A percentile compares a stretch with the other conserved stretches of the same genome.
phyloP scores from a whole-genome alignment of 2,888 invertebrate genomes.

The Scaptomyza flava region DNA sequence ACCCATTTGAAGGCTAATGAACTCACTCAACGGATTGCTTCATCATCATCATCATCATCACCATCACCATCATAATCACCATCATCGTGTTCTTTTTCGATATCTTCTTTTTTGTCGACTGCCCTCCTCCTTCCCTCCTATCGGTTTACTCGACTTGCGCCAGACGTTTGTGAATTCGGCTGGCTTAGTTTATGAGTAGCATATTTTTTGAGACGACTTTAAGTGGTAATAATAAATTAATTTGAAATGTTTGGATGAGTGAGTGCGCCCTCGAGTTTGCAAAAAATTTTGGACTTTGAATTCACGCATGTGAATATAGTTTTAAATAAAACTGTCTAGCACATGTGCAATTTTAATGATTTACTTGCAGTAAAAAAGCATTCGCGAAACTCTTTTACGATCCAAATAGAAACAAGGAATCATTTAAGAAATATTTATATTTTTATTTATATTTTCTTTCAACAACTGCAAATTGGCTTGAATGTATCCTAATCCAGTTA shows the following conservation, averaged over 20 bases:
- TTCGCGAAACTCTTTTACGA: no score
- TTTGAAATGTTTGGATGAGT: constrained; percentile 27
- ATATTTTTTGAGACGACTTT: constrained; percentile 40
- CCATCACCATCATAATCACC: constrained; percentile 19
- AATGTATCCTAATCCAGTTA: no score
- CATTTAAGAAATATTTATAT: no score
- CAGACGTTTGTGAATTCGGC: constrained; percentile 53
- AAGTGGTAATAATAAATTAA: constrained; percentile 69
- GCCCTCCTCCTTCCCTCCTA: not conserved
- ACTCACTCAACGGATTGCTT: constrained; percentile 57
- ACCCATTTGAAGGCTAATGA: constrained; percentile 78
- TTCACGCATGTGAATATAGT: not conserved
- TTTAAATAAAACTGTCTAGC: not conserved
- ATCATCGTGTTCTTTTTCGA: not conserved
- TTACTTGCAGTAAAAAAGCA: not conserved
- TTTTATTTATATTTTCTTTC: no score
- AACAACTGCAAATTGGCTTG: no score
- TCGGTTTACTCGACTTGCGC: constrained; percentile 31
- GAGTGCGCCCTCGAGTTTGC: constrained; percentile 35
- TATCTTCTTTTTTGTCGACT: not conserved
- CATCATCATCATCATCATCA: constrained; percentile 22
- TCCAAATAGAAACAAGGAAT: no score
- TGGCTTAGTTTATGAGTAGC: constrained; percentile 66
- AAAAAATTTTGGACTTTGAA: constrained; percentile 21
- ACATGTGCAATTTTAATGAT: not conserved